Percentiles rank a stretch among this genome's conserved stretches.
Conservation (phyloP, 2,797 vertebrate genomes). For the Acrocephalus scirpaceus region DNA sequence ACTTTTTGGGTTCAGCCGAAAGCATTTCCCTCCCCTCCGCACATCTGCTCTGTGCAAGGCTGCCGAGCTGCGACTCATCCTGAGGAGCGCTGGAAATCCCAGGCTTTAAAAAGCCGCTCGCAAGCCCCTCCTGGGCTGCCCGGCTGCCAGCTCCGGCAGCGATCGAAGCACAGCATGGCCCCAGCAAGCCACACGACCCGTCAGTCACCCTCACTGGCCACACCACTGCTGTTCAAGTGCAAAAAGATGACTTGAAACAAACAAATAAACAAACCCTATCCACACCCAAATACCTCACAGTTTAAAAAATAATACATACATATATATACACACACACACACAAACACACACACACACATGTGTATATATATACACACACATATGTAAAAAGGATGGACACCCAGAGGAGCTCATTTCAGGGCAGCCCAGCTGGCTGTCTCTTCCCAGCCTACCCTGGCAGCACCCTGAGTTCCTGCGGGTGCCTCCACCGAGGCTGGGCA, state of each 20-base stretch:
- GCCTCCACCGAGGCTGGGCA: not conserved
- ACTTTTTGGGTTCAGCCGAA: constrained; percentile 19
- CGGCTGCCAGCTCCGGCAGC: not conserved
- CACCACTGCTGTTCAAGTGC: not conserved
- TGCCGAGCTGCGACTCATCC: not conserved
- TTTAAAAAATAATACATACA: not conserved
- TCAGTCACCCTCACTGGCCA: not conserved
- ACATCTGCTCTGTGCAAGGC: not conserved
- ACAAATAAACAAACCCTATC: not conserved
- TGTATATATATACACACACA: too few relatives aligned
- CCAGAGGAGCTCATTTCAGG: accelerated
- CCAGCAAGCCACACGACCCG: not conserved
- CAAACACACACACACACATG: too few relatives aligned
- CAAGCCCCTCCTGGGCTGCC: not conserved
- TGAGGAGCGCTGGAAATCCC: not conserved
- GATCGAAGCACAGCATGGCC: not conserved
- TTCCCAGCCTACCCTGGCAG: not conserved
- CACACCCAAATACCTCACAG: not conserved
- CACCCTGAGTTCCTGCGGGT: accelerated
- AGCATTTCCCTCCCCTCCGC: not conserved
- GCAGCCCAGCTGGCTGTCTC: not conserved
- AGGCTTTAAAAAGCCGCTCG: not conserved
- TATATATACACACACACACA: not conserved
- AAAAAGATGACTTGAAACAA: not conserved
- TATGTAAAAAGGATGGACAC: too few relatives aligned